A percentile compares a stretch with the other conserved stretches of the same genome.
Evolutionary conservation across 2,113 vertebrate species (phyloP).

Genomic region (Vulpes lagopus): DNA sequence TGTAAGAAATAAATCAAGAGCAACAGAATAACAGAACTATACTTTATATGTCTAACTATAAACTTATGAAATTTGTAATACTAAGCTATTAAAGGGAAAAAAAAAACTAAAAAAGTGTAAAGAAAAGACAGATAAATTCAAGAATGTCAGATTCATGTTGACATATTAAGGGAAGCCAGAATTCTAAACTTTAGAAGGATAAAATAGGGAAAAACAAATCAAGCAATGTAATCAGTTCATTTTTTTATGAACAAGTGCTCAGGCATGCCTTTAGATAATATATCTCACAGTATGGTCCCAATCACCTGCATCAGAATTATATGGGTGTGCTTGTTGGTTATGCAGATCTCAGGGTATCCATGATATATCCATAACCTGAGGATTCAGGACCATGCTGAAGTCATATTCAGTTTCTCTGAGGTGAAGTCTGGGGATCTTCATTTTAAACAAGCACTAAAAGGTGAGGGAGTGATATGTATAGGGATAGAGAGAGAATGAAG

Average conservation of each 20-base stretch:
- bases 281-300: neutral
- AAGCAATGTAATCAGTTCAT: neutral
- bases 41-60: neutral
- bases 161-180: neutral
- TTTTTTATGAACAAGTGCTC: neutral
- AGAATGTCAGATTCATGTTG: neutral
- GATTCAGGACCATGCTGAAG: neutral
- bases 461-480: too few species aligned
- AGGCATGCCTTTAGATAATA: neutral
- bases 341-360: neutral
- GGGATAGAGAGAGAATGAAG: neutral
- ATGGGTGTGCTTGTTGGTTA: neutral
- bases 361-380: too few species aligned
- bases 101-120: neutral
- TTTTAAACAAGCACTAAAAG: neutral
- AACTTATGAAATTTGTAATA: conserved; percentile 26
- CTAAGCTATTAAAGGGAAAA: neutral
- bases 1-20: conserved; percentile 42
- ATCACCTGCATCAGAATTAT: neutral
- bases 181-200: conserved; percentile 6
- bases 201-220: neutral
- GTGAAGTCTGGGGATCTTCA: neutral
- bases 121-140: conserved; percentile 31
- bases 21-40: conserved; percentile 18
- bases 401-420: neutral